Evolutionary conservation across 1,140 invertebrate genomes (phyloP), one percentile per base, ranked within the genome.

Genomic region (Aporrectodea caliginosa): DNA sequence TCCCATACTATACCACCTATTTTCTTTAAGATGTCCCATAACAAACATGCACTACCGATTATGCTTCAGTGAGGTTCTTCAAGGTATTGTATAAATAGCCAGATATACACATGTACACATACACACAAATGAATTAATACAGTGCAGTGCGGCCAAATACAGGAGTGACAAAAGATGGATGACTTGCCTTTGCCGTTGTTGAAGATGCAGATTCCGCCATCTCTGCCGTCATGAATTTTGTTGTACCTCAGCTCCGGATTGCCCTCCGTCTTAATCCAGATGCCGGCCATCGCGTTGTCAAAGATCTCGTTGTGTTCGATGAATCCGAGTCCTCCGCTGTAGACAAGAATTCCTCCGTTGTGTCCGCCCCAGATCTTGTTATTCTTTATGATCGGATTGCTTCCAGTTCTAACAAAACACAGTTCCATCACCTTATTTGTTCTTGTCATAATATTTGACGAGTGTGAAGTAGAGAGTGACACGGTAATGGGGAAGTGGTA

Each of bases 281-380:
- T 97, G 68, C 97, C 97, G 34, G 97, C 97, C 97, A 99, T 99
- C 78, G 97, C 97, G 90, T 99, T 99, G 89, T 99, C 97, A 89
- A 99, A 99, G 85, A 99, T 99, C 91, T 99, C 97, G 90, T 99
- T 99, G 88, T 98, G 95, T 89, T 98, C 96, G 33, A 98, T 90
- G 84, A 97, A 90, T 29, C 96, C 96, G 2, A 88, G 84, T 30
- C 89, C 97, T 69, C 96, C 97, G 89, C 99, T 99, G 88, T 99
- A 99, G 6, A 99, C 97, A 34, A 99, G 90, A 77, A 99, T 97
- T n/a, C 97, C 97, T 34, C 97, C 97, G 88, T 99, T 99, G 88
- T 99, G 97, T 0, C 97, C 97, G 43, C 97, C 97, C 97, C 97
- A 99, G 84, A 99, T 99, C 90, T 99, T 99, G 88, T 99, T 99